Evolutionary conservation across 2,888 invertebrate genomes (phyloP).

Genomic region (Drosophila falleni): DNA sequence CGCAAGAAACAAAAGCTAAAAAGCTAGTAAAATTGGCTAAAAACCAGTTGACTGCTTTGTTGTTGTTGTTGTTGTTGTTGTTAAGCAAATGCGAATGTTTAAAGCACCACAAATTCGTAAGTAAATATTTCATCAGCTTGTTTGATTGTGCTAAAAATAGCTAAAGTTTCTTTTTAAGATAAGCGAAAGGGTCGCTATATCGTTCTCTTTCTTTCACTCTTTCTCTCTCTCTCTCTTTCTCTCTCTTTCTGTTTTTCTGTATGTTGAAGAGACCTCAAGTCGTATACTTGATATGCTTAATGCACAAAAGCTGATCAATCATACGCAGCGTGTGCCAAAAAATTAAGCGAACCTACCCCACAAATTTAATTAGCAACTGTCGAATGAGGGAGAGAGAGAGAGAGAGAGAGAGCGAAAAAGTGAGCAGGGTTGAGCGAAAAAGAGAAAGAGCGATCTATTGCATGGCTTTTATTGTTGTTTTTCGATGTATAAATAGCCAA

Average conservation of each 20-base stretch:
- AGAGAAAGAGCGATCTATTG: constrained; percentile 5
- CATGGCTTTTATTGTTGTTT: constrained; percentile 13
- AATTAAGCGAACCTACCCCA: constrained; percentile 67
- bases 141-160: constrained; percentile 55
- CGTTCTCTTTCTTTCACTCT: not conserved
- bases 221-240: not conserved
- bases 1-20: not conserved
- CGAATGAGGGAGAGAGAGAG: not conserved
- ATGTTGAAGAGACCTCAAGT: constrained; percentile 9
- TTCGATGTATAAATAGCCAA: constrained; percentile 36
- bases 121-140: constrained; percentile 39
- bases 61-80: not conserved
- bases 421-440: not conserved
- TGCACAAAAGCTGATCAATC: constrained; percentile 39
- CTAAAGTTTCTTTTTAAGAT: constrained; percentile 32
- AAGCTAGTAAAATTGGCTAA: constrained; percentile 5
- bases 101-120: constrained; percentile 8
- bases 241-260: not conserved
- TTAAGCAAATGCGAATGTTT: not conserved
- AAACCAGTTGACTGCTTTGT: constrained; percentile 20
- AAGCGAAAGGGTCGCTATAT: constrained; percentile 16
- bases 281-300: constrained; percentile 43
- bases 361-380: constrained; percentile 29
- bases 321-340: constrained; percentile 54
- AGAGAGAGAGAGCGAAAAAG: not conserved